Base-by-base conservation (phyloP, 2,888 invertebrate species). In the Epinotia demarniana region DNA sequence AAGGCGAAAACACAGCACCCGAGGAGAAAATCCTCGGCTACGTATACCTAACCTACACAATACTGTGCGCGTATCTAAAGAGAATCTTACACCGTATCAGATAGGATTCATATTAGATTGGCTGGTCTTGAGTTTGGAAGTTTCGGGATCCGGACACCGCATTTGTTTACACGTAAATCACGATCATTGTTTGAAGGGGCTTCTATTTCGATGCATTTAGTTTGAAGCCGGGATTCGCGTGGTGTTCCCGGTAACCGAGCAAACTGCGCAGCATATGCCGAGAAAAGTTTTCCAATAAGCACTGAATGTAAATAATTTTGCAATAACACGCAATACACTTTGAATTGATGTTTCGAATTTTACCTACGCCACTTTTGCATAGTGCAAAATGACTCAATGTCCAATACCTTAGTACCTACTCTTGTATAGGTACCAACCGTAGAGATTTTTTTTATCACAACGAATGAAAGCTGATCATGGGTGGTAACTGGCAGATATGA, bases 81-180 rank as follows among this genome's bases (percentile, higher is more conserved):
- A 83, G 77, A 76, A 80, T 82, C 83, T 83, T 88, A 84, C 75
- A 16, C 4, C 9, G 5, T 9, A 61, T 0, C 3, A 18, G 12
- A 77, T 85, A 90, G 81, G 83, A 84, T 83, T 84, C 79, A 84
- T 77, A 85, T 84, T 86, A 62, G 77, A 77, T 75, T 76, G 72
- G 58, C 27, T 53, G 63, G 60, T 57, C 57, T 46, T 77, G 74
- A 67, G 77, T 78, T 75, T 81, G 81, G 81, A 86, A 89, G 79
- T 83, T 88, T 87, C 87, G 83, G 86, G 82, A 86, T 84, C 83
- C 81, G 85, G 82, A 83, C 80, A 84, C 84, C 82, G 81, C 86
- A 89, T 88, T 80, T 94, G 93, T 94, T 93, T 94, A 93, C 89
- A 82, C 86, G 83, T 93, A 90, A 90, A 93, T 92, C 94, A 93